Evolutionary conservation across 2,797 vertebrate species (phyloP).

Genomic region (Xiphorhynchus erythropygius): DNA sequence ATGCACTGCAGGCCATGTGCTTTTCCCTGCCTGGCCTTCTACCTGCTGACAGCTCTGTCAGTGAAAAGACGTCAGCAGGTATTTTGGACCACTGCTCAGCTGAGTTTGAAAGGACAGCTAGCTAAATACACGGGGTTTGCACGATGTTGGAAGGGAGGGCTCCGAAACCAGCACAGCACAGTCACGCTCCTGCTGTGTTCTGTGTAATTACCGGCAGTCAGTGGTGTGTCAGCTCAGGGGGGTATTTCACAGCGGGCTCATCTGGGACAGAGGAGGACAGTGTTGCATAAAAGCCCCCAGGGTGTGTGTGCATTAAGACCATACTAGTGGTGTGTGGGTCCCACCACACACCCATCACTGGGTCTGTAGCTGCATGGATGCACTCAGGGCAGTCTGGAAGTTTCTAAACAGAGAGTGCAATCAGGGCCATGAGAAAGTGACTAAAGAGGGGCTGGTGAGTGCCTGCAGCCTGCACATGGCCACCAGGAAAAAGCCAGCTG

Average conservation of each 20-base stretch:
- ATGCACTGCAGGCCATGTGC: not conserved
- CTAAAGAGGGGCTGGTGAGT: not conserved
- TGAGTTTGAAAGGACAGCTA: not conserved
- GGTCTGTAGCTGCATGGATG: not conserved
- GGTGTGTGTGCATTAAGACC: not conserved
- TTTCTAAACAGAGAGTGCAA: not conserved
- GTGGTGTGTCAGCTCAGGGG: not conserved
- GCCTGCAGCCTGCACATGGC: not conserved
- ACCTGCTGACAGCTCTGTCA: not conserved
- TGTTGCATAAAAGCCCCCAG: fast-evolving
- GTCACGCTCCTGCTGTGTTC: not conserved
- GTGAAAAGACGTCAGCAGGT: not conserved
- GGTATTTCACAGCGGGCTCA: not conserved
- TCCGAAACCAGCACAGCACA: not conserved
- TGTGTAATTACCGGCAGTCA: not conserved
- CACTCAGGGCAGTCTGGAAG: not conserved
- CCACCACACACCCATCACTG: not conserved
- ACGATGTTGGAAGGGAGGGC: fast-evolving
- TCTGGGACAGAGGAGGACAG: not conserved
- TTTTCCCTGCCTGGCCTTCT: not conserved
- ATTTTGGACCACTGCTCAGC: not conserved
- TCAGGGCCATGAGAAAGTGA: not conserved
- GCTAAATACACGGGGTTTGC: not conserved
- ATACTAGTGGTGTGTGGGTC: not conserved
- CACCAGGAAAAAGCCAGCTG: not conserved